A percentile compares a stretch with the other conserved stretches of the same genome.
Conservation (phyloP, 2,113 vertebrate genomes). For the Mus spicilegus region DNA sequence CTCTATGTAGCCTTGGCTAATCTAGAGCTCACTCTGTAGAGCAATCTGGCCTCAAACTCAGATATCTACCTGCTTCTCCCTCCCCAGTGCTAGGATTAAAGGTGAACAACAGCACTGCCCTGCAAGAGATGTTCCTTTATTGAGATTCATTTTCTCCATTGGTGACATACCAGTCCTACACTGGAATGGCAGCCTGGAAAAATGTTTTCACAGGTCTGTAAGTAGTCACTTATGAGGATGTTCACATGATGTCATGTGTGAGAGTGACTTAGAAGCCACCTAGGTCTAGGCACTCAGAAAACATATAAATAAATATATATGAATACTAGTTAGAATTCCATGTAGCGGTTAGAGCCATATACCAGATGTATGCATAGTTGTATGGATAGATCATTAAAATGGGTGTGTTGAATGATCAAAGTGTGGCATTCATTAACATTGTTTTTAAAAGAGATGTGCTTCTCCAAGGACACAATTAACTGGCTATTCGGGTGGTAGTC, state of each 20-base stretch:
- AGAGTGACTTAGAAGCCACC: not conserved
- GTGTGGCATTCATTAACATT: not conserved
- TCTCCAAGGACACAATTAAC: not conserved
- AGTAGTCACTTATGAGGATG: not conserved
- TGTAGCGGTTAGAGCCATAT: not conserved
- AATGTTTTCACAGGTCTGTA: not conserved
- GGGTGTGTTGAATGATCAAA: not conserved
- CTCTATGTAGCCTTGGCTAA: not conserved
- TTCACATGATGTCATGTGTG: not conserved
- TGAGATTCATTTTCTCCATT: not conserved
- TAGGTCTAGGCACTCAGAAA: not conserved
- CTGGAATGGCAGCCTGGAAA: not conserved
- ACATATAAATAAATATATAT: not conserved
- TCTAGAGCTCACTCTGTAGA: not conserved
- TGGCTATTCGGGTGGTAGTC: not conserved
- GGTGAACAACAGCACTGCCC: not conserved
- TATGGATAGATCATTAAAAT: not conserved
- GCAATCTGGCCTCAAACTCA: not conserved
- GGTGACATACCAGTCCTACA: not conserved
- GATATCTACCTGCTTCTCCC: no score
- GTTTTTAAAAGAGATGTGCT: slow-evolving; percentile 20
- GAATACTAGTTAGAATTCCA: not conserved
- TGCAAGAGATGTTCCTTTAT: not conserved
- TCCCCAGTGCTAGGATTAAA: not conserved
- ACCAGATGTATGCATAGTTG: not conserved